Evolutionary conservation across 2,888 invertebrate genomes (phyloP), one percentile per base, ranked within the genome.

Genomic region (Drosophila algonquin): DNA sequence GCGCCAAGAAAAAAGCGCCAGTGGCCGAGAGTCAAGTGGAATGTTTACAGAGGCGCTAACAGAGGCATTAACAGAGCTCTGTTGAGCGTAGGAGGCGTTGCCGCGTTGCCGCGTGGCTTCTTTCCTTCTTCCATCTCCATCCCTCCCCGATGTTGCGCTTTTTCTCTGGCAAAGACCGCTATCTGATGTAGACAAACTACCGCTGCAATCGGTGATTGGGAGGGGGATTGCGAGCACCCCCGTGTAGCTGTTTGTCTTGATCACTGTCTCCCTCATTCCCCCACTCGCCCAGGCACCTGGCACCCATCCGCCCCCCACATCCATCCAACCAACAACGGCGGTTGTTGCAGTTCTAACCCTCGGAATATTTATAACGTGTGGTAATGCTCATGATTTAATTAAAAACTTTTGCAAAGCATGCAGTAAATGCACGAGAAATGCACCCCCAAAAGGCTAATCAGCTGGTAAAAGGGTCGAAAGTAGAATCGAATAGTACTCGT

Each of bases 171-270:
- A 50, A 21, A 21, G 18, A 3, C 24, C 5, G 47, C 55, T 83
- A 86, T 84, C 83, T 81, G 83, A 84, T 87, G 85, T 76, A 83
- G 83, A 83, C 87, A 65, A 79, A 79, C 65, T 59, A 60, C 53
- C 47, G 45, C 56, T 21, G 57, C 59, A 51, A 30, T 55, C 10
- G 50, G 10, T 18, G 7, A n/a, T 18, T 48, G 32, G 21, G 40
- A 24, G 46, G 30, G 32, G 46, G 35, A 10, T 54, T 60, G 21
- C 16, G 18, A 35, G 35, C 27, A 44, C 44, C 48, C 47, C 12
- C 24, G n/a, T 47, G 58, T 44, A 62, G 48, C 62, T 78, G 62
- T 70, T 70, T 62, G 59, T 74, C 68, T 63, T 80, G 60, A 63
- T 75, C 71, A 73, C 60, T 73, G 54, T 64, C 73, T 52, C 51